Base-by-base conservation (phyloP, 2,888 invertebrate species). In the Caenorhabditis wallacei region DNA sequence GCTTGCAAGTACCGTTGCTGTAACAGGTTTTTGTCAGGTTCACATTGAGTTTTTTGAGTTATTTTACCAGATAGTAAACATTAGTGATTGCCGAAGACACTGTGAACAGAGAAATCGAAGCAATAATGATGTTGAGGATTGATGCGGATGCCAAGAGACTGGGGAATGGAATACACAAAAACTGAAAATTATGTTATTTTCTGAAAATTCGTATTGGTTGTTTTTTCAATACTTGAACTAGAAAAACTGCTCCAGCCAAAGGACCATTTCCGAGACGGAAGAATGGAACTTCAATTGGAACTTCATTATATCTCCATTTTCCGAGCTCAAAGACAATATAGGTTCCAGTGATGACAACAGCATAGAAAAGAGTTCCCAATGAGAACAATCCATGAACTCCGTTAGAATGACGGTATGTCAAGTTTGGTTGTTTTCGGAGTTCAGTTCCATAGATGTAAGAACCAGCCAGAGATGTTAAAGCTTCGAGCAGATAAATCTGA, bases 311-410 rank as follows among this genome's bases (percentile, higher is more conserved):
- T 68, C 89, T 75, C 91, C 91, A 91, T 82, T 89, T 91, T 53
- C 91, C 91, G n/a, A 91, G 63, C 59, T 91, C 91, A 68, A 91
- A 92, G 0, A 91, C 90, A 37, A 92, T 83, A 57, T 91, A 91
- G 43, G 87, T 87, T 57, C 89, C 90, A 35, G 91, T 91, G 71
- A 91, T 84, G 8, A 90, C 88, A 24, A 91, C 83, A 0, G 88
- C 91, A 72, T 91, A 91, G 80, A 91, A 89, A 10, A 91, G 79
- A 7, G 88, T 87, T 61, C 91, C 91, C 22, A 91, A 70, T n/a
- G 91, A 87, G 72, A 89, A 88, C 26, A 89, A 68, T 10, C 85
- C 80, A 59, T 90, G 89, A 30, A 91, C 70, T 10, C 85, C 72
- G 18, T 66, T 85, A 2, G 84, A 79, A 70, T 86, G 86, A 18